Base-by-base conservation (phyloP, 2,888 invertebrate genomes). In the Hemistola chrysoprasaria region DNA sequence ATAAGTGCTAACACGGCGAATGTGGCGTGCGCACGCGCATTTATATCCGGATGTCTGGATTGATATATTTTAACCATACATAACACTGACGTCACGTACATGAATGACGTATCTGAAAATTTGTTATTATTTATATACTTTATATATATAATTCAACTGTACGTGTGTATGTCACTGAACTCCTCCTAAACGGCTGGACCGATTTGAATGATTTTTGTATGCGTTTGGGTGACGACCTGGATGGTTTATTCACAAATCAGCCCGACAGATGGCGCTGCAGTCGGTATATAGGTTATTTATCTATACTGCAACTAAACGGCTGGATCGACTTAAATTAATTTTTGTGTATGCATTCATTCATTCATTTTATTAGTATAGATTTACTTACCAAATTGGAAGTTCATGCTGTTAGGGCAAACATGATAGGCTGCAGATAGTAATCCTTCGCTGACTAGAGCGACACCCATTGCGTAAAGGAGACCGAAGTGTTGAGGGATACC, bases 41-140 rank as follows among this genome's bases (percentile, higher is more conserved):
- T 96, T 66, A 97, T 95, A 68, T 97, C 97, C 0, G 97, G 96
- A 71, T 97, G 97, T 0, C 97, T 90, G 0, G 93, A 93, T 75
- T 97, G 97, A 77, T 97, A 97, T 51, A 97, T 93, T 84, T 96
- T 96, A 33, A 97, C 91, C 93, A 97, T 96, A 61, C 94, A 94
- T 10, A 97, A 83, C 37, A 95, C 94, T 0, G 95, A 93, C 58
- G 96, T 96, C 49, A 97, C 93, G 75, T 97, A 97, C 97, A 97
- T 97, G 67, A 96, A 97, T 46, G 96, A 95, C 0, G 97, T 95
- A 74, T 97, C 97, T 96, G 87, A 35, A 90, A 41, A n/a, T n/a
- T n/a, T n/a, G n/a, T n/a, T n/a, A n/a, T n/a, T n/a, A n/a, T n/a
- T n/a, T n/a, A n/a, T n/a, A n/a, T n/a, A n/a, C n/a, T n/a, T n/a